Conservation (phyloP, 1,140 invertebrate species). For the Berghia stephanieae region DNA sequence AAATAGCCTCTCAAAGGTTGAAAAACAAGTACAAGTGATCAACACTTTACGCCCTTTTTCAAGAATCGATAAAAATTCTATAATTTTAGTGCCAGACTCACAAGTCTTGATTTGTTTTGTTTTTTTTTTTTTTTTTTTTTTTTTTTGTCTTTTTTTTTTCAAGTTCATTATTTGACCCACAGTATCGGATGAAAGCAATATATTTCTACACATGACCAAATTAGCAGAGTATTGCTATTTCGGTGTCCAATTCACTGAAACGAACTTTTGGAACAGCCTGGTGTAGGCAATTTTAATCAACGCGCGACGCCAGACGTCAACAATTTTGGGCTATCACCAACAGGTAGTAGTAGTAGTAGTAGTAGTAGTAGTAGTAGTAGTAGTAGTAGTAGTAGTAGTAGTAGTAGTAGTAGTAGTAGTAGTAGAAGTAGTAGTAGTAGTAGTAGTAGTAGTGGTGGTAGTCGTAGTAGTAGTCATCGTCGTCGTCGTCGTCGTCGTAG, state of each 20-base stretch:
- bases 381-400: conserved; percentile 8
- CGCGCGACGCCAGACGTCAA: not conserved
- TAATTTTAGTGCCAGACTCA: not conserved
- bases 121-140: no score
- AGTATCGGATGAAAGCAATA: not conserved
- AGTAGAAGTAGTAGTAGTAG: conserved; percentile 2
- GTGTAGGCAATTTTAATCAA: not conserved
- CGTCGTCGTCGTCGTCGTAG: no score
- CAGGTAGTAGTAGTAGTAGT: conserved; percentile 6
- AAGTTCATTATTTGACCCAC: not conserved
- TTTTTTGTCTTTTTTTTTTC: no score
- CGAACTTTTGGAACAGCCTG: not conserved
- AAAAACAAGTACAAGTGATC: not conserved
- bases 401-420: conserved; percentile 7
- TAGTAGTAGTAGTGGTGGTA: conserved; percentile 7
- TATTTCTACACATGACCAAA: no score
- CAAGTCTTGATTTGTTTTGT: no score
- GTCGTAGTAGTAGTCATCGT: no score
- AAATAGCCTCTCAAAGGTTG: not conserved
- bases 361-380: conserved; percentile 7
- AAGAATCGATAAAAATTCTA: not conserved
- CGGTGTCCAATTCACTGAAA: no score
- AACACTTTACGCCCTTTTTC: no score
- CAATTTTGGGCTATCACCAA: not conserved
- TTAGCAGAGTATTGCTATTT: no score